Conservation (phyloP, 2,797 vertebrate genomes). For the Cetoscarus ocellatus region DNA sequence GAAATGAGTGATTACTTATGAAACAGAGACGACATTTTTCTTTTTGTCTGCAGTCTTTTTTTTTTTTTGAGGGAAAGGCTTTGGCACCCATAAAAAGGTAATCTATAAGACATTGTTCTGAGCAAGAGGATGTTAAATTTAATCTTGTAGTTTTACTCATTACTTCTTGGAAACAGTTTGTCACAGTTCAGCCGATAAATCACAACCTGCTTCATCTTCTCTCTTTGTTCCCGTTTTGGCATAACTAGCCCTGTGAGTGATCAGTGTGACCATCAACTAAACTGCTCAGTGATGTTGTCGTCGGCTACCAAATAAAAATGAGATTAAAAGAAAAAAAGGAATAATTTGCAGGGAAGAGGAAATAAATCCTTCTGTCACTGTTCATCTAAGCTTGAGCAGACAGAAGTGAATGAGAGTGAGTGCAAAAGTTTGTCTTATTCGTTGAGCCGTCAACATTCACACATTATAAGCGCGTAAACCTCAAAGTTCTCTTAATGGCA, state of each 20-base stretch:
- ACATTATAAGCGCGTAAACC: too few species aligned
- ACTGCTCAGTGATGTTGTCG: slow-evolving; percentile 28
- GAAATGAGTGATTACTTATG: slow-evolving; percentile 23
- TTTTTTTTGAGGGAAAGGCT: slow-evolving; percentile 4
- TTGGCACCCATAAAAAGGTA: slow-evolving; percentile 17
- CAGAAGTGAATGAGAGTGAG: background rate
- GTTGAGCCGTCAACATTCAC: too few species aligned
- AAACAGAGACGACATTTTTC: background rate
- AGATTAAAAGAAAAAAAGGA: slow-evolving; percentile 13
- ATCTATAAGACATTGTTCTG: slow-evolving; percentile 20
- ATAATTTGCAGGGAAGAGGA: slow-evolving; percentile 36
- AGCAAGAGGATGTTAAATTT: slow-evolving; percentile 18
- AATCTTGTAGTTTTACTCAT: slow-evolving; percentile 34
- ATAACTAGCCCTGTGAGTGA: slow-evolving; percentile 30
- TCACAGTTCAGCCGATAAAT: slow-evolving; percentile 38
- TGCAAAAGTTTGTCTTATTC: background rate
- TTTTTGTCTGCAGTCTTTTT: slow-evolving; percentile 4
- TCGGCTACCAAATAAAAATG: slow-evolving; percentile 2
- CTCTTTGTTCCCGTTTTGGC: slow-evolving; percentile 21
- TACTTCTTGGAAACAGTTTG: slow-evolving; percentile 29
- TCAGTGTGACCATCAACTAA: slow-evolving; percentile 16
- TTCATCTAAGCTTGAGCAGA: background rate
- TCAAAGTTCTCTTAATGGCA: too few species aligned
- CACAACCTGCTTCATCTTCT: slow-evolving; percentile 14
- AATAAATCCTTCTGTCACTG: slow-evolving; percentile 39